These are phyloP conservation scores for Drosophila guanche DNA, from an alignment of 1,140 invertebrate species.

Conservation along the genomic window DNA sequence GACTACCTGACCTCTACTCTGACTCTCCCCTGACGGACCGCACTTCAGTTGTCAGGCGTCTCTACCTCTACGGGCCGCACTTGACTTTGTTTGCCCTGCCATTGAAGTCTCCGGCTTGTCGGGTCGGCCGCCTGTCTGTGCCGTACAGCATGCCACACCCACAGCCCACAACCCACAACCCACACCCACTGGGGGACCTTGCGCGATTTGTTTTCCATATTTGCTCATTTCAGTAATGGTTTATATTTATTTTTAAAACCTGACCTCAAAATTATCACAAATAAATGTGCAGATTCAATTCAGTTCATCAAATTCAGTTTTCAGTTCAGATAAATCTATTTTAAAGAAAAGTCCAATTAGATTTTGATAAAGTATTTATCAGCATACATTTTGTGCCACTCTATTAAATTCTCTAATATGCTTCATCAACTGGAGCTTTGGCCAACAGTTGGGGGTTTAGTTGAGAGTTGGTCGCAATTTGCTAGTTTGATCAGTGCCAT, in stretches of 20 bases:
- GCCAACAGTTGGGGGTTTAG: constrained; percentile 20
- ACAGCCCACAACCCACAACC: not conserved
- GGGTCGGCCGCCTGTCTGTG: constrained; percentile 20
- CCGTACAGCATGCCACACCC: constrained; percentile 20
- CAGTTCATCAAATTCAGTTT: too few species aligned
- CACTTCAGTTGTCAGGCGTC: constrained; percentile 22
- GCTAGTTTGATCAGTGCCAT: constrained; percentile 43
- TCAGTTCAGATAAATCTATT: not conserved
- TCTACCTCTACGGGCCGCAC: constrained; percentile 40
- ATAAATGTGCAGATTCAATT: constrained; percentile 6
- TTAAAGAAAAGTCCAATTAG: not conserved
- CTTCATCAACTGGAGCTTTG: not conserved
- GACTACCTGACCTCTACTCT: constrained; percentile 11
- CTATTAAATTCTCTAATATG: not conserved
- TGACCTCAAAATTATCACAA: constrained; percentile 24
- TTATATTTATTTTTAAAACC: constrained; percentile 36
- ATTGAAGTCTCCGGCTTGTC: constrained; percentile 55
- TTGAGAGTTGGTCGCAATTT: constrained; percentile 48
- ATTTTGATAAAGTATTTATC: too few species aligned
- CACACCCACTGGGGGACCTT: constrained; percentile 13
- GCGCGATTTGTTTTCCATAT: constrained; percentile 33
- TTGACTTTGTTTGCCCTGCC: constrained; percentile 66
- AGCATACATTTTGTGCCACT: not conserved
- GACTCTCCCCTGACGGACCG: not conserved
- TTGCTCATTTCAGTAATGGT: constrained; percentile 55